Conservation (phyloP, 2,797 vertebrate species). For the Taeniopygia guttata region DNA sequence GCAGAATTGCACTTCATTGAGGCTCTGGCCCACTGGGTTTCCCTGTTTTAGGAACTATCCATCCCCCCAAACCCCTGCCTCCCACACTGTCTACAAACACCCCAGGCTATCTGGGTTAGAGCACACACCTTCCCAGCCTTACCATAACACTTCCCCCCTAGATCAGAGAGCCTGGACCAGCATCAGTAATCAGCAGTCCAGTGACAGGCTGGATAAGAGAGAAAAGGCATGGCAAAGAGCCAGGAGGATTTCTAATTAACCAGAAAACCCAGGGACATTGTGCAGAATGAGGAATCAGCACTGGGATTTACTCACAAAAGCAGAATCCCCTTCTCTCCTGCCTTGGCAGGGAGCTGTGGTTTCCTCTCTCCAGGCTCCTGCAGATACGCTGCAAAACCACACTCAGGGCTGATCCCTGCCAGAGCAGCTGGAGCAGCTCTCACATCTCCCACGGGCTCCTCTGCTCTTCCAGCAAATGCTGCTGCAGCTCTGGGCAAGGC, state of each 20-base stretch:
- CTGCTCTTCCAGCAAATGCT: neutral
- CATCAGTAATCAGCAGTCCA: neutral
- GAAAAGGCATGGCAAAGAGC: neutral
- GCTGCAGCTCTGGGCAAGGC: neutral
- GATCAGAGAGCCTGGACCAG: neutral
- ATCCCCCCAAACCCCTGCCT: neutral
- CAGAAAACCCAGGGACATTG: neutral
- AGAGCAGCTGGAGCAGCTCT: conserved; percentile 5
- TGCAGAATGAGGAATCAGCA: neutral
- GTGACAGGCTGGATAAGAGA: neutral
- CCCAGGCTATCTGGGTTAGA: neutral
- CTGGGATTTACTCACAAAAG: neutral
- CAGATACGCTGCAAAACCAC: neutral
- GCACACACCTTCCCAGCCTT: neutral
- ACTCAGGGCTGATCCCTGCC: neutral
- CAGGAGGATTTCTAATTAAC: neutral
- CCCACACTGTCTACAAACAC: neutral
- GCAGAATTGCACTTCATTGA: neutral
- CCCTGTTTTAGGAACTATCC: neutral
- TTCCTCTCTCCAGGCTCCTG: neutral
- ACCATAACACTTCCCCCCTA: neutral
- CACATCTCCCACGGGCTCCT: neutral
- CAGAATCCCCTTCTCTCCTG: neutral
- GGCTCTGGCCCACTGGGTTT: neutral
- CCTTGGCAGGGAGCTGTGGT: neutral